Conservation (phyloP, 2,888 invertebrate species). For the Lagria hirta region DNA sequence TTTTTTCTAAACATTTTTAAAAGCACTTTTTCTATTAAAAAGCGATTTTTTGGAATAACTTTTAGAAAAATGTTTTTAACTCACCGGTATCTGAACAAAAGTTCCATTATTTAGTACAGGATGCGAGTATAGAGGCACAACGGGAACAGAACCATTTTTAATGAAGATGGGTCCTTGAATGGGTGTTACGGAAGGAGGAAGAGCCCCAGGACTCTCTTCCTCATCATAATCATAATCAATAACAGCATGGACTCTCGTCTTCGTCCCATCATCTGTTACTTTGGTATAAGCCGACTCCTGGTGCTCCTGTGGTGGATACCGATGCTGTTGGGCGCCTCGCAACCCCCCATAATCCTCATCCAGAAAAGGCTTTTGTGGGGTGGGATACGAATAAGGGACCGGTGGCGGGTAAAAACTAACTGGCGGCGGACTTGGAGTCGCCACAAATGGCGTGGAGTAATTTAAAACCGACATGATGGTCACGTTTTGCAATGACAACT, state of each 20-base stretch:
- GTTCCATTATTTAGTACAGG: conserved; percentile 83
- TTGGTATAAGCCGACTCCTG: conserved; percentile 63
- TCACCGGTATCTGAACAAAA: conserved; percentile 88
- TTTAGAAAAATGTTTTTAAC: no score
- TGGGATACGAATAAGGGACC: conserved; percentile 47
- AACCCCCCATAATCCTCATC: conserved; percentile 51
- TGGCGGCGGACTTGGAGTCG: conserved; percentile 44
- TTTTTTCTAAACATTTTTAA: no score
- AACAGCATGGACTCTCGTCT: conserved; percentile 67
- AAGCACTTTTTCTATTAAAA: no score
- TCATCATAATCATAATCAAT: conserved; percentile 72
- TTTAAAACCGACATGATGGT: conserved; percentile 48
- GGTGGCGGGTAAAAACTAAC: conserved; percentile 40
- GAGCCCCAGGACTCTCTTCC: conserved; percentile 54
- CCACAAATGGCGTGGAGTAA: conserved; percentile 46
- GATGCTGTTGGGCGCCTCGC: conserved; percentile 17
- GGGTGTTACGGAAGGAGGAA: conserved; percentile 71
- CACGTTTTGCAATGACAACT: conserved; percentile 16
- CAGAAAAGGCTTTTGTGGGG: conserved; percentile 49
- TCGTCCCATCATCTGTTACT: conserved; percentile 61
- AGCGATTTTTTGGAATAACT: conserved; percentile 10
- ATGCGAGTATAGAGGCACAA: conserved; percentile 84
- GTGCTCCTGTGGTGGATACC: conserved; percentile 5
- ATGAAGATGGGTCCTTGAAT: conserved; percentile 86
- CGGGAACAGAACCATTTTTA: conserved; percentile 83